Conservation (phyloP, 1,140 invertebrate genomes). For the Acromyrmex charruanus region DNA sequence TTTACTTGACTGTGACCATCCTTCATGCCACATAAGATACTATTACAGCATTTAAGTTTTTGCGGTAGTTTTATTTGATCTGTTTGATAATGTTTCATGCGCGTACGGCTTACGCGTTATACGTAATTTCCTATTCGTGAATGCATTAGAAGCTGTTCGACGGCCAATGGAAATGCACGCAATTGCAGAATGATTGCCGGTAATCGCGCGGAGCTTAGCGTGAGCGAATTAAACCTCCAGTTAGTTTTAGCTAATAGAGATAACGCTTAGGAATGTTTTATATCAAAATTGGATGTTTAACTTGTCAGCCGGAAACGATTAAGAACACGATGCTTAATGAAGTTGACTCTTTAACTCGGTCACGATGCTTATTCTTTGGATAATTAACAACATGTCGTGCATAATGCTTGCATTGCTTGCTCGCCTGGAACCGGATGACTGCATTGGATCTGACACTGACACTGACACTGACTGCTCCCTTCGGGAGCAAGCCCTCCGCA, state of each 20-base stretch:
- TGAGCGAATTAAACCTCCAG: constrained; percentile 31
- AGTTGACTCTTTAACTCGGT: background rate
- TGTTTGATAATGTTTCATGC: constrained; percentile 30
- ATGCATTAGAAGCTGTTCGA: constrained; percentile 24
- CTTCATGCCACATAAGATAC: background rate
- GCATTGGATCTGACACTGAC: constrained; percentile 56
- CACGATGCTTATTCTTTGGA: constrained; percentile 38
- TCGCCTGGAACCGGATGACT: constrained; percentile 45
- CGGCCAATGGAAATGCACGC: constrained; percentile 11
- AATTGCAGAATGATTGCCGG: constrained; percentile 26
- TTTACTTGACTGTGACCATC: constrained; percentile 38
- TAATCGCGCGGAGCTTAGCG: constrained; percentile 18
- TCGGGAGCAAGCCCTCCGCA: constrained; percentile 45
- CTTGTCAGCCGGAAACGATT: constrained; percentile 1
- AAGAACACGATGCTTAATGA: constrained; percentile 10
- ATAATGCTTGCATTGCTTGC: background rate
- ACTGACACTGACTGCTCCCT: constrained; percentile 59
- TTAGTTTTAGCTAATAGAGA: constrained; percentile 35
- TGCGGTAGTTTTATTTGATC: constrained; percentile 22
- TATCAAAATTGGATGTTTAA: constrained; percentile 4
- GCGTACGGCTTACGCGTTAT: background rate
- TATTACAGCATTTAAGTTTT: constrained; percentile 21
- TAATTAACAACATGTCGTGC: constrained; percentile 40
- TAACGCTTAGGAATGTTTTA: constrained; percentile 14
- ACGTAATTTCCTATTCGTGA: constrained; percentile 35